A percentile compares a stretch with the other conserved stretches of the same genome.
These are phyloP conservation scores for Podarcis raffonei DNA, from an alignment of 2,113 vertebrate species.

Conservation along the genomic window DNA sequence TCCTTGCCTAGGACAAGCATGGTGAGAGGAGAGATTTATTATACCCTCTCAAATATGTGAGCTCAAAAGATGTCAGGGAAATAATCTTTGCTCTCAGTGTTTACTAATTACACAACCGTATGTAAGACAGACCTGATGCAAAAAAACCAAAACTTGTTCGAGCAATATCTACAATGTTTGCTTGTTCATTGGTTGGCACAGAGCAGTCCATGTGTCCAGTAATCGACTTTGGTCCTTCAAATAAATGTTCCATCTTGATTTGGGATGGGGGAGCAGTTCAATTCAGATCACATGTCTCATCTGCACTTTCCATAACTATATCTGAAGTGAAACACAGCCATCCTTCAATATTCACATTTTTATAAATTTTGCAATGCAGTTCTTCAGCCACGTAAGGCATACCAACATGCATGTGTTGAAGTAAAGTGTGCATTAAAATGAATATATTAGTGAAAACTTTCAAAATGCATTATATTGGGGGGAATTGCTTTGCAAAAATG, in stretches of 20 bases:
- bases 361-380: too few relatives aligned
- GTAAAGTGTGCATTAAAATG: too few relatives aligned
- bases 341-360: too few relatives aligned
- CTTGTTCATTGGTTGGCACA: neutral
- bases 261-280: too few relatives aligned
- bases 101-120: neutral
- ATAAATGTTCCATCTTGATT: neutral
- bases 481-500: too few relatives aligned
- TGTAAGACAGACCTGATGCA: neutral
- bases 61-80: neutral
- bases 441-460: too few relatives aligned
- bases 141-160: neutral
- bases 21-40: neutral
- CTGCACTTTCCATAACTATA: too few relatives aligned
- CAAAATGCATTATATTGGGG: too few relatives aligned
- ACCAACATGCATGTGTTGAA: too few relatives aligned
- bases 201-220: neutral
- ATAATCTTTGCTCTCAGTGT: constrained; percentile 23
- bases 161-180: neutral
- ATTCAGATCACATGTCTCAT: too few relatives aligned
- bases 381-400: too few relatives aligned
- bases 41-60: neutral
- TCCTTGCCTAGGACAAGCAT: neutral
- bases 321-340: too few relatives aligned
- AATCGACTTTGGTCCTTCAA: neutral